A percentile compares a stretch with the other conserved stretches of the same genome.
phyloP scores from a whole-genome alignment of 2,113 vertebrate species.

The Cercopithecus mona region DNA sequence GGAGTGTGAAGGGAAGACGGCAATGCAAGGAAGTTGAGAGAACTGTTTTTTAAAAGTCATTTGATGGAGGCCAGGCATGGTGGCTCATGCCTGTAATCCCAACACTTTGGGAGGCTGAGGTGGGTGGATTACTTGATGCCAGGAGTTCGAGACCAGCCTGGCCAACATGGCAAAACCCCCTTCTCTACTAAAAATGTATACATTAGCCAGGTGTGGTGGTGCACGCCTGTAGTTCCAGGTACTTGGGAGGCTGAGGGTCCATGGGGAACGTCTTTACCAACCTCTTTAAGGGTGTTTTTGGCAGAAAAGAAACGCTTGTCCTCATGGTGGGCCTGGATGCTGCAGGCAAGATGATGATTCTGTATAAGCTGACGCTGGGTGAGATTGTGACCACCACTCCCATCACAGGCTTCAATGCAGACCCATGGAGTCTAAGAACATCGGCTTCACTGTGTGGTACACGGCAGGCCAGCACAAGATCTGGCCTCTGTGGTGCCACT shows the following conservation, averaged over 20 bases:
- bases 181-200: too few species aligned
- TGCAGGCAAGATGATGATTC: slow-evolving; percentile 97
- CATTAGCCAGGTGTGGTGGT: too few species aligned
- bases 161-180: too few species aligned
- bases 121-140: too few species aligned
- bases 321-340: slow-evolving; percentile 99
- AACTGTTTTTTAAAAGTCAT: neutral
- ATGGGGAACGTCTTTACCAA: slow-evolving; percentile 93
- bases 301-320: slow-evolving; percentile 98
- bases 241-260: neutral
- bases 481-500: slow-evolving; percentile 97
- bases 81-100: too few species aligned
- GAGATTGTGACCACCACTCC: slow-evolving; percentile 99
- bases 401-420: slow-evolving; percentile 98
- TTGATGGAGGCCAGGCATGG: neutral
- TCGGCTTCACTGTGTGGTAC: slow-evolving; percentile 99
- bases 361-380: slow-evolving; percentile 98
- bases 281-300: slow-evolving; percentile 93
- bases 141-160: too few species aligned
- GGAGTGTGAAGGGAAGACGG: neutral
- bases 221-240: too few species aligned
- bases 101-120: too few species aligned
- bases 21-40: neutral
- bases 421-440: slow-evolving; percentile 99
- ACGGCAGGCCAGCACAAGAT: slow-evolving; percentile 99